Conservation (phyloP, 2,113 vertebrate genomes). For the Nesogale talazaci region DNA sequence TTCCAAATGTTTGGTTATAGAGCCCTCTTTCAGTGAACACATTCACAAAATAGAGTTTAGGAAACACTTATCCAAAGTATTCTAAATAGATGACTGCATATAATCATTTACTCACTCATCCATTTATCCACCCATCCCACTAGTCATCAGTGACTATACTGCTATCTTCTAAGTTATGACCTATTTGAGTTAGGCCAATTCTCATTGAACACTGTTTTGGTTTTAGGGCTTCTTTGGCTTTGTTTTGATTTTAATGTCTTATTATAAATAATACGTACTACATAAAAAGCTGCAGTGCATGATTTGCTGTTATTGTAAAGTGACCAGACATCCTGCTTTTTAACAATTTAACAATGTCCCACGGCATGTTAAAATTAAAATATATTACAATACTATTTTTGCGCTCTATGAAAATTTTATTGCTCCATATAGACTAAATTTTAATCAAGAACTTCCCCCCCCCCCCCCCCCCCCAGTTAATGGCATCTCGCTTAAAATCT, state of each 20-base stretch:
- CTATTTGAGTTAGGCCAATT: neutral
- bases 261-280: neutral
- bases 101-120: neutral
- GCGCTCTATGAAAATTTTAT: too few species aligned
- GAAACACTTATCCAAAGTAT: slow-evolving; percentile 28
- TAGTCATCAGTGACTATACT: neutral
- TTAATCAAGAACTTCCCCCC: too few species aligned
- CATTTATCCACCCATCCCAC: neutral
- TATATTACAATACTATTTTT: too few species aligned
- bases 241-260: too few species aligned
- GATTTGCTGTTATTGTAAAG: neutral
- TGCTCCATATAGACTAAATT: too few species aligned
- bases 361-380: too few species aligned
- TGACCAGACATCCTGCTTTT: too few species aligned
- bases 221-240: neutral
- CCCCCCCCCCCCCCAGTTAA: too few species aligned
- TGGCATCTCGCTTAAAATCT: too few species aligned
- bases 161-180: neutral
- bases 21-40: neutral
- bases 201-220: neutral
- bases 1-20: slow-evolving; percentile 42
- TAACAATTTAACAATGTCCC: too few species aligned
- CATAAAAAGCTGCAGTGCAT: neutral
- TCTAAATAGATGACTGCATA: slow-evolving; percentile 15
- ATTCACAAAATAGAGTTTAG: neutral